Conservation (phyloP, 2,113 vertebrate species). For the Leptodactylus fuscus region DNA sequence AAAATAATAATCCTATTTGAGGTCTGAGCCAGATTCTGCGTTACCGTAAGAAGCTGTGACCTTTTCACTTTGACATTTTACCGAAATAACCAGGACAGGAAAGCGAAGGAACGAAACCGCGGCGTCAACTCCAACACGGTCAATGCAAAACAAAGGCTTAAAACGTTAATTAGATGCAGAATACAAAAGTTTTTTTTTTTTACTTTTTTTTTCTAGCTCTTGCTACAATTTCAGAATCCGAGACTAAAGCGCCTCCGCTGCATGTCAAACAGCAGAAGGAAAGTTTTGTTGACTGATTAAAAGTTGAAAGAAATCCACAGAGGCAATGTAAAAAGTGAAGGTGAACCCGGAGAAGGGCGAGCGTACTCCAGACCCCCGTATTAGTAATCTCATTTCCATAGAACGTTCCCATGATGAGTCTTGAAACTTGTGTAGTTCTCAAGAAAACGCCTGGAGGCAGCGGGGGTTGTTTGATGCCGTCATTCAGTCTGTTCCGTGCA, state of each 20-base stretch:
- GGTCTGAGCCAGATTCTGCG: not conserved
- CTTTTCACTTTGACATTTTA: slow-evolving; percentile 10
- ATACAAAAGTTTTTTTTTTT: not conserved
- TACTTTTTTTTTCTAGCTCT: not conserved
- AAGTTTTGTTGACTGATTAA: slow-evolving; percentile 46
- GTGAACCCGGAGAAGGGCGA: slow-evolving; percentile 40
- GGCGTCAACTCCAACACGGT: not conserved
- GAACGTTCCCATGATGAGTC: slow-evolving; percentile 35
- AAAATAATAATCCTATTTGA: not conserved
- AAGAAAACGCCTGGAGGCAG: slow-evolving; percentile 49
- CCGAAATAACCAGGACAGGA: not conserved
- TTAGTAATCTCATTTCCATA: slow-evolving; percentile 49
- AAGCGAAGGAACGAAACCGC: not conserved
- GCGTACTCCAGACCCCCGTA: not conserved
- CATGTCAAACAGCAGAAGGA: slow-evolving; percentile 23
- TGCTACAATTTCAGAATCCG: not conserved
- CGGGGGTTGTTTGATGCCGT: slow-evolving; percentile 29
- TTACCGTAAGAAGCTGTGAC: not conserved
- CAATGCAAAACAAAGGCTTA: not conserved
- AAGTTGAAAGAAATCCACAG: slow-evolving; percentile 39
- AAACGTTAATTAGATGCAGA: not conserved
- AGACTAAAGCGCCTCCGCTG: slow-evolving; percentile 12
- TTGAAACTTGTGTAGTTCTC: slow-evolving; percentile 25
- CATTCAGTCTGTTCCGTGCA: slow-evolving; percentile 32
- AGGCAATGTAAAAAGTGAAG: slow-evolving; percentile 42